Percentiles rank a stretch among this genome's conserved stretches.
These are phyloP conservation scores for Nebria ingens DNA, from an alignment of 1,140 invertebrate genomes.

Conservation along the genomic window DNA sequence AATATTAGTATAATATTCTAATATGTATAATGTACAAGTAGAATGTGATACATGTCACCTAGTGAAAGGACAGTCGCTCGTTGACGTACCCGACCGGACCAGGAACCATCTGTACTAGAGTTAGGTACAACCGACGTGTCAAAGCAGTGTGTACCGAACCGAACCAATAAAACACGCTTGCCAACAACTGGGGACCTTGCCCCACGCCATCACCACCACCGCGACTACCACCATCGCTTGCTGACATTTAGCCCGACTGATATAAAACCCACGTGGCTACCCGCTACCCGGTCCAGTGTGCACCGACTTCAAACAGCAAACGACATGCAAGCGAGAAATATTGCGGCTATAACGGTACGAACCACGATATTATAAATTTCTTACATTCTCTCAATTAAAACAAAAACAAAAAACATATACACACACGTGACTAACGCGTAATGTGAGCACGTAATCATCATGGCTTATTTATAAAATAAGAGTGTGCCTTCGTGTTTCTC, in stretches of 20 bases:
- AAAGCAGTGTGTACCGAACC: too few relatives aligned
- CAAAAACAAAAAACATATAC: not conserved
- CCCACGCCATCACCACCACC: not conserved
- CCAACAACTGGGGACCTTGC: slow-evolving; percentile 1
- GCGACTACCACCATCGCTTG: not conserved
- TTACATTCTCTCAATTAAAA: not conserved
- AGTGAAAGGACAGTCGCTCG: too few relatives aligned
- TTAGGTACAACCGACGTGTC: too few relatives aligned
- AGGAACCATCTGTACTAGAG: too few relatives aligned
- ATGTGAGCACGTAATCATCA: too few relatives aligned
- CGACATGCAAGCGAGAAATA: slow-evolving; percentile 1
- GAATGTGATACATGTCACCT: too few relatives aligned
- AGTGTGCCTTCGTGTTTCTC: too few relatives aligned
- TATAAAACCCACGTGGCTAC: not conserved
- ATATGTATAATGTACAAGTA: too few relatives aligned
- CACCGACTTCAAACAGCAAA: not conserved
- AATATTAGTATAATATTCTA: too few relatives aligned
- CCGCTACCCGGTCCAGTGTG: slow-evolving; percentile 3
- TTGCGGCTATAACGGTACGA: not conserved
- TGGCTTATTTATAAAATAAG: too few relatives aligned
- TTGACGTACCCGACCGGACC: too few relatives aligned
- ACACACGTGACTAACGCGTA: too few relatives aligned
- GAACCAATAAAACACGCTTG: not conserved
- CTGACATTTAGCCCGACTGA: slow-evolving; percentile 3
- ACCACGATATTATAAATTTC: not conserved